Evolutionary conservation across 2,888 invertebrate genomes (phyloP).

Genomic region (Diaprepes abbreviatus): DNA sequence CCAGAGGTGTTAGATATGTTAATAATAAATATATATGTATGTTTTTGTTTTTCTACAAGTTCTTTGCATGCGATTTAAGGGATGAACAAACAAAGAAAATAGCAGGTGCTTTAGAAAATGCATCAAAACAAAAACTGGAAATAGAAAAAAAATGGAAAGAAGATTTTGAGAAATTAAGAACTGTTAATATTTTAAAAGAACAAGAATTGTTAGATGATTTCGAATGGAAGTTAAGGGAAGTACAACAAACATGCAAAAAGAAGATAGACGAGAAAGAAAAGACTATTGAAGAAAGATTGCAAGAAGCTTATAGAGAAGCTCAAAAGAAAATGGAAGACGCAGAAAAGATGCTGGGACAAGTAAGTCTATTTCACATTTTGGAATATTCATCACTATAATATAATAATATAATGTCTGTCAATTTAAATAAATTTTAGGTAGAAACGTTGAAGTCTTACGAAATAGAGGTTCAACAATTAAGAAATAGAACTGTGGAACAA

Average conservation of each 20-base stretch:
- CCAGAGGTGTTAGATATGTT: no score
- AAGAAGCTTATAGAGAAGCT: constrained; percentile 65
- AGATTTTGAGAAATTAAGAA: constrained; percentile 78
- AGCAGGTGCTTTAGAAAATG: constrained; percentile 73
- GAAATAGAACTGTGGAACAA: constrained; percentile 73
- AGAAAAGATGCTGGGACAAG: constrained; percentile 65
- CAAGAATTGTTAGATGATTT: constrained; percentile 83
- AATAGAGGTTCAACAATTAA: constrained; percentile 71
- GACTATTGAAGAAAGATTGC: constrained; percentile 71
- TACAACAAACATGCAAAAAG: constrained; percentile 79
- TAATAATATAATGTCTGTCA: no score
- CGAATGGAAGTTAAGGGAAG: constrained; percentile 86
- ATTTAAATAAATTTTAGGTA: constrained; percentile 67
- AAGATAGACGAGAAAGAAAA: constrained; percentile 74
- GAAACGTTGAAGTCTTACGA: constrained; percentile 71
- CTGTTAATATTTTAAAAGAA: constrained; percentile 78
- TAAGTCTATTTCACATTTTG: constrained; percentile 42
- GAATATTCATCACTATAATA: neutral
- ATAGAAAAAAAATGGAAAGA: constrained; percentile 75
- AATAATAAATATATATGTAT: no score
- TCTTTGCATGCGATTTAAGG: no score
- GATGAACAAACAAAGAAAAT: constrained; percentile 71
- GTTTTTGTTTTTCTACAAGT: no score
- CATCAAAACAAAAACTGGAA: constrained; percentile 73
- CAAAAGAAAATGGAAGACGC: constrained; percentile 64